Evolutionary conservation across 2,113 vertebrate species (phyloP).

Genomic region (Callithrix jacchus): DNA sequence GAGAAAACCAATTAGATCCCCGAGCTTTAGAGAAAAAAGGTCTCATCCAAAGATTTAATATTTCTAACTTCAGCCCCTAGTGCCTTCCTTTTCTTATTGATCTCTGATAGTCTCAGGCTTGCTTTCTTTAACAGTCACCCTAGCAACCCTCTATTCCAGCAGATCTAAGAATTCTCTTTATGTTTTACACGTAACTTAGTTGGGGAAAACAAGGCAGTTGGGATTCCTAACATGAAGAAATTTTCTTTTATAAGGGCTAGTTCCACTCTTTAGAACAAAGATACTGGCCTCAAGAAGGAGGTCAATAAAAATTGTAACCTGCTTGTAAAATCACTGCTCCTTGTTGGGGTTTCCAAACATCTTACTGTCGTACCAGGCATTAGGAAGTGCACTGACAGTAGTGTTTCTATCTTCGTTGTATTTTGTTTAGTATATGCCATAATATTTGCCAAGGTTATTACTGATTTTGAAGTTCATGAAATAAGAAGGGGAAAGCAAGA

Average conservation of each 20-base stretch:
- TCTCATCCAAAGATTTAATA: slow-evolving; percentile 74
- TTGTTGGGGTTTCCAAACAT: background rate
- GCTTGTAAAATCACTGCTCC: slow-evolving; percentile 30
- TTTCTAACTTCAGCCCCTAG: slow-evolving; percentile 68
- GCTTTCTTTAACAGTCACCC: slow-evolving; percentile 68
- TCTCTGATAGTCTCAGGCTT: slow-evolving; percentile 63
- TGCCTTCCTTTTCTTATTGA: slow-evolving; percentile 69
- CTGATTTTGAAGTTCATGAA: background rate
- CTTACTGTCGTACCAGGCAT: background rate
- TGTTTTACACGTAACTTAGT: slow-evolving; percentile 72
- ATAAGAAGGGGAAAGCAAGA: background rate
- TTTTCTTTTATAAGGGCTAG: slow-evolving; percentile 68
- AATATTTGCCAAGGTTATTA: slow-evolving; percentile 2
- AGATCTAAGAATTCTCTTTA: slow-evolving; percentile 75
- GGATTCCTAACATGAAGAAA: slow-evolving; percentile 71
- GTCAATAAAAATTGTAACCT: slow-evolving; percentile 66
- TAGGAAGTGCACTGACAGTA: background rate
- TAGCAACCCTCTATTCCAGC: slow-evolving; percentile 65
- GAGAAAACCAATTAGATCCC: slow-evolving; percentile 75
- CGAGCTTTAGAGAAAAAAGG: slow-evolving; percentile 65
- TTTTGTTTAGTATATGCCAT: background rate
- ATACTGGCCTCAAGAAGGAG: slow-evolving; percentile 63
- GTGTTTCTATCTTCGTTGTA: background rate
- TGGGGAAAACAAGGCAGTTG: slow-evolving; percentile 77
- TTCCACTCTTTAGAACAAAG: slow-evolving; percentile 61